phyloP scores from a whole-genome alignment of 2,113 vertebrate species.

The Coracopsis vasa region DNA sequence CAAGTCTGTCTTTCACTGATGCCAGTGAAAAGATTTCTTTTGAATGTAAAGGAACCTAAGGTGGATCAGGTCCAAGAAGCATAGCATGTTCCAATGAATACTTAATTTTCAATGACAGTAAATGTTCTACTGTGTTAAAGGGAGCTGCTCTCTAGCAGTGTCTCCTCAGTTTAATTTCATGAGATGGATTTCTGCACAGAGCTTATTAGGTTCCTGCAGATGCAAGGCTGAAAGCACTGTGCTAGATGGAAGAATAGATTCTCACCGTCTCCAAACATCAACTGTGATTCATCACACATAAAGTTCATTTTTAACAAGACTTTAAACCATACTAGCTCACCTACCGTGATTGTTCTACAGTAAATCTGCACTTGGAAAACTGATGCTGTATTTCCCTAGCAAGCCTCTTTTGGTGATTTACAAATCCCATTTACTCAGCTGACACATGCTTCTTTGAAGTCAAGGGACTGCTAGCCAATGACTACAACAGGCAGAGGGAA shows the following conservation, averaged over 20 bases:
- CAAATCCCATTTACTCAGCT: conserved; percentile 7
- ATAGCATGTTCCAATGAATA: neutral
- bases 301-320: neutral
- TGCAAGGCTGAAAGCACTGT: neutral
- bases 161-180: neutral
- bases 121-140: neutral
- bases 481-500: neutral
- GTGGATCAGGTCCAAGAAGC: neutral
- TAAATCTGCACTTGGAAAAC: neutral
- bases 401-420: neutral
- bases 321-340: neutral
- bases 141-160: neutral
- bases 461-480: neutral
- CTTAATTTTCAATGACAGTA: neutral
- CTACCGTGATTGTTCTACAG: neutral
- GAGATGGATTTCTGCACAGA: neutral
- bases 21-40: neutral
- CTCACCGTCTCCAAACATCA: neutral
- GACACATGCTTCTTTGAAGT: neutral
- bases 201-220: neutral
- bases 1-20: neutral
- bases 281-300: neutral
- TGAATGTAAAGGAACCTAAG: neutral
- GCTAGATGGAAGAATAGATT: neutral
- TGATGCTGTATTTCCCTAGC: neutral